Conservation (phyloP, 2,888 invertebrate genomes). For the Panzeria rudis region DNA sequence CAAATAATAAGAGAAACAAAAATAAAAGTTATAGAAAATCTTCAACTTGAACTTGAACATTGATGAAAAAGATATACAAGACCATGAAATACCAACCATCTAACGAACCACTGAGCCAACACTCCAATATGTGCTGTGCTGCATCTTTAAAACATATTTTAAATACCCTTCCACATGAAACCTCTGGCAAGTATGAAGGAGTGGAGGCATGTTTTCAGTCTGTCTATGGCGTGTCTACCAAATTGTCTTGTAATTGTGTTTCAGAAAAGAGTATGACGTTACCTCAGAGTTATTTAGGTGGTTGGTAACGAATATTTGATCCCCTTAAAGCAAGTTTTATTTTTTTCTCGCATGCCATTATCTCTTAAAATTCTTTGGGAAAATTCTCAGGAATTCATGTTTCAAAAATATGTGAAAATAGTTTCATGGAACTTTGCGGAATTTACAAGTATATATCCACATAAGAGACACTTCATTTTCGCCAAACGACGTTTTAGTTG, state of each 20-base stretch:
- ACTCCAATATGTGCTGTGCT: conserved; percentile 4
- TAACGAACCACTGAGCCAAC: neutral
- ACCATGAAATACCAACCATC: conserved; percentile 11
- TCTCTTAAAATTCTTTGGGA: too few relatives aligned
- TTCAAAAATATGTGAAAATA: too few relatives aligned
- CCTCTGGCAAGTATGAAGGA: conserved; percentile 25
- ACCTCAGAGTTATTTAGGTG: neutral
- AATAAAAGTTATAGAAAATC: conserved; percentile 60
- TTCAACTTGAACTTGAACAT: conserved; percentile 71
- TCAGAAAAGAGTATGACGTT: neutral
- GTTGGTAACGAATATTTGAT: neutral
- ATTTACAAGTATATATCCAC: too few relatives aligned
- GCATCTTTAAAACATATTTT: conserved; percentile 19
- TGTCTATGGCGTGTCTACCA: conserved; percentile 64
- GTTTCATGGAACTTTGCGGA: too few relatives aligned
- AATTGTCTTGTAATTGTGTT: conserved; percentile 48
- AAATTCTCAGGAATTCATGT: neutral
- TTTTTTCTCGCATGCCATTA: too few relatives aligned
- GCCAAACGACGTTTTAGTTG: too few relatives aligned
- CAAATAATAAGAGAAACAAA: neutral
- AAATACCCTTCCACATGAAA: conserved; percentile 41
- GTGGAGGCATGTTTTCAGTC: conserved; percentile 48
- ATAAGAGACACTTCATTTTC: too few relatives aligned
- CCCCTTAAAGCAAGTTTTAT: neutral
- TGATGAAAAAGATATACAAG: conserved; percentile 46